Evolutionary conservation across 2,113 vertebrate genomes (phyloP).

Genomic region (Oreamnos americanus): DNA sequence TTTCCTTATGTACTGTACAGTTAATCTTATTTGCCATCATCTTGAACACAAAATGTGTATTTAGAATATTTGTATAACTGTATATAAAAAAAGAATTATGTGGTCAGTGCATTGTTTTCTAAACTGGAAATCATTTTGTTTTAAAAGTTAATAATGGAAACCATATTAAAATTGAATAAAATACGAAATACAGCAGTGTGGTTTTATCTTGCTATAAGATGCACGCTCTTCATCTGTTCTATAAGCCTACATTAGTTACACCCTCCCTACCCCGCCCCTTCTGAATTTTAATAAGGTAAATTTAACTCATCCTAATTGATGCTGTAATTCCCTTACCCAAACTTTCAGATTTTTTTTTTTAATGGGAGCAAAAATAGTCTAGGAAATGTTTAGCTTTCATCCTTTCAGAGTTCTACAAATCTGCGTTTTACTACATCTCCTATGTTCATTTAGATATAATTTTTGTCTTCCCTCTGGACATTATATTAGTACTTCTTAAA

Average conservation of each 20-base stretch:
- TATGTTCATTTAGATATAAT: neutral
- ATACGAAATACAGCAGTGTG: constrained; percentile 72
- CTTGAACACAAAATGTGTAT: constrained; percentile 87
- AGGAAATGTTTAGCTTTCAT: neutral
- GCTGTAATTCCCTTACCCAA: neutral
- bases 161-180: constrained; percentile 89
- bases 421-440: neutral
- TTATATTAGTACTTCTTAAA: neutral
- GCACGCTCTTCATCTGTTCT: constrained; percentile 18
- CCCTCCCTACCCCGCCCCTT: neutral
- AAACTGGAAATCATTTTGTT: constrained; percentile 92
- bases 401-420: neutral
- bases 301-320: neutral
- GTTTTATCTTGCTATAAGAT: constrained; percentile 32
- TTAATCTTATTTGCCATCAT: constrained; percentile 87
- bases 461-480: too few relatives aligned
- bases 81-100: constrained; percentile 88
- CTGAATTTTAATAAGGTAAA: constrained; percentile 16
- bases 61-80: constrained; percentile 95
- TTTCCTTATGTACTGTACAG: constrained; percentile 85
- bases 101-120: constrained; percentile 92
- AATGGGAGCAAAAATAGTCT: neutral
- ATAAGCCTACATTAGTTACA: neutral
- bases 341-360: neutral
- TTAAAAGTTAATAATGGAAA: constrained; percentile 88